Percentiles rank a stretch among this genome's conserved stretches.
phyloP scores from a whole-genome alignment of 2,797 vertebrate species.

The Mormyrus proboscirostris region DNA sequence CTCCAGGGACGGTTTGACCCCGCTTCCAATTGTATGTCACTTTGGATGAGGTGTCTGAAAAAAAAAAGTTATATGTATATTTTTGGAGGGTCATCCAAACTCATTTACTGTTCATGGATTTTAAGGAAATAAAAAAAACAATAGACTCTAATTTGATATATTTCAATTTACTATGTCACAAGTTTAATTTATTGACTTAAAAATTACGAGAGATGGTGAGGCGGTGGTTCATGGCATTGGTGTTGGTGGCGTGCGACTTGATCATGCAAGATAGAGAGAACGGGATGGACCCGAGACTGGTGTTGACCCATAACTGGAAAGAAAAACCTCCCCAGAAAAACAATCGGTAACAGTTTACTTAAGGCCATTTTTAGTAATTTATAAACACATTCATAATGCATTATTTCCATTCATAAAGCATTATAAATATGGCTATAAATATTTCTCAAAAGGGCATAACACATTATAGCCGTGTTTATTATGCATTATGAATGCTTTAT shows the following conservation, averaged over 20 bases:
- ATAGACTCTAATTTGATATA: not conserved
- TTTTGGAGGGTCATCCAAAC: not conserved
- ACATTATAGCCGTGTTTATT: too few relatives aligned
- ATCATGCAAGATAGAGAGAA: conserved; percentile 20
- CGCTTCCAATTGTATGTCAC: not conserved
- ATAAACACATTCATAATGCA: too few relatives aligned
- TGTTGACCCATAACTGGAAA: conserved; percentile 11
- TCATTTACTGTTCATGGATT: not conserved
- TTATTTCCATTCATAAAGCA: too few relatives aligned
- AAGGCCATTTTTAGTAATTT: not conserved
- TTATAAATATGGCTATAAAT: too few relatives aligned
- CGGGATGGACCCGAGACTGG: conserved; percentile 21
- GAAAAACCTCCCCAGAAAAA: conserved; percentile 33
- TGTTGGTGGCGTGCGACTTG: not conserved
- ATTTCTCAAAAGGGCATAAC: too few relatives aligned
- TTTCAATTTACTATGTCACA: not conserved
- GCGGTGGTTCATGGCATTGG: conserved; percentile 31
- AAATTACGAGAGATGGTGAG: not conserved
- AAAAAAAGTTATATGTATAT: not conserved
- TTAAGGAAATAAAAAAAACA: not conserved
- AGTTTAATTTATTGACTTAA: conserved; percentile 6
- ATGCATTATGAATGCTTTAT: too few relatives aligned
- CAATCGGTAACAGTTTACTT: not conserved
- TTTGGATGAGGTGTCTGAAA: not conserved
- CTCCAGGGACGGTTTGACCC: not conserved